A percentile compares a stretch with the other conserved stretches of the same genome.
These are phyloP conservation scores for Sphyrna mokarran DNA, from an alignment of 2,113 vertebrate genomes.

Conservation along the genomic window DNA sequence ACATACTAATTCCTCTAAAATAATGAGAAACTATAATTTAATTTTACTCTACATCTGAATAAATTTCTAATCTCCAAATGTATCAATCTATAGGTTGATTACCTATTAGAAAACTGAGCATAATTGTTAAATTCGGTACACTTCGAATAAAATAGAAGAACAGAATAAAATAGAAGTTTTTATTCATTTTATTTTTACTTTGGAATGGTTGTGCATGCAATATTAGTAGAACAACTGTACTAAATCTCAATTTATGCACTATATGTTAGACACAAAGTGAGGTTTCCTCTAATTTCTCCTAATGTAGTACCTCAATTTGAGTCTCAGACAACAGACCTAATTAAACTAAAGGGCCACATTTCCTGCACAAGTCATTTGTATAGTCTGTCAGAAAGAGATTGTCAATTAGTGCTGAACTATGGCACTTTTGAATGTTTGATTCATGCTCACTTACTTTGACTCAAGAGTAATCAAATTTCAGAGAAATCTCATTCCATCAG, in stretches of 20 bases:
- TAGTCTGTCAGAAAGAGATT: not conserved
- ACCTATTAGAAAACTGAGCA: not conserved
- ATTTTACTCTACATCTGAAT: not conserved
- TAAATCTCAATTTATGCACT: not conserved
- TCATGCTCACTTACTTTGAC: not conserved
- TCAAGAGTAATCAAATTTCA: not conserved
- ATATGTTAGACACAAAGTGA: not conserved
- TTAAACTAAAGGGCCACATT: not conserved
- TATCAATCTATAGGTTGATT: not conserved
- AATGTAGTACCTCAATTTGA: not conserved
- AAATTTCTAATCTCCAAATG: not conserved
- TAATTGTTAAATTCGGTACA: not conserved
- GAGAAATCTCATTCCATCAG: slow-evolving; percentile 16
- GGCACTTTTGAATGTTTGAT: not conserved
- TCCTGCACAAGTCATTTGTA: not conserved
- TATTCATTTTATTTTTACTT: not conserved
- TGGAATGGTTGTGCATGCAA: not conserved
- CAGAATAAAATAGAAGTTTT: not conserved
- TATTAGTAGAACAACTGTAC: not conserved
- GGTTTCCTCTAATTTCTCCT: not conserved
- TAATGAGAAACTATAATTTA: not conserved
- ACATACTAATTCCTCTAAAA: not conserved
- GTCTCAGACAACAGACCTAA: not conserved
- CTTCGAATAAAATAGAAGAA: not conserved
- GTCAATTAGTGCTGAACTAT: not conserved